Evolutionary conservation across 30 jellyfish, hydroid and myxozoan species (phyloP), one percentile per base, ranked within the genome.

Genomic region (Clytia hemisphaerica): DNA sequence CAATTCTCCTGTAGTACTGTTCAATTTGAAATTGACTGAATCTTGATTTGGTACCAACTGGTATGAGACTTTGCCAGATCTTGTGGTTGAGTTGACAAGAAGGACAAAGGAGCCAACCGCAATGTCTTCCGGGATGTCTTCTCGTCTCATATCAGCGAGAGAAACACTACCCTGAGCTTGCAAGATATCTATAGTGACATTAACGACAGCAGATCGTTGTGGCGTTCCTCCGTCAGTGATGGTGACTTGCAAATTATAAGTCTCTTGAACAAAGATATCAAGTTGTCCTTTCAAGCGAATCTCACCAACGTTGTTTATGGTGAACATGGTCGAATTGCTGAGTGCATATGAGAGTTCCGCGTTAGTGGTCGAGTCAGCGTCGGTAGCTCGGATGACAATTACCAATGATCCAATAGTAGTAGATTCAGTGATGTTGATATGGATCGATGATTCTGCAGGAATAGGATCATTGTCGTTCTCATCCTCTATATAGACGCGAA

Each of bases 381-480:
- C 98, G 36, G 15, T 21, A 1, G 93, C 98, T 14, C 26, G 26
- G 2, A 89, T 35, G 15, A 36, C 58, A 12, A 77, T 67, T 22
- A 82, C 78, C 44, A 64, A 32, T 42, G 96, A 67, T 2, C 94
- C 93, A 7, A 85, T 77, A 16, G 49, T 42, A 12, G 80, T 47
- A 2, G 93, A 63, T 28, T 80, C 87, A 9, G 79, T 38, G 19
- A 89, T 22, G 26, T 66, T 67, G 19, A 80, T 37, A 18, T 16
- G 76, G 48, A 30, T 60, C 38, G 36, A 49, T 18, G 36, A 27
- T 2, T 76, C 45, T 12, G 40, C 61, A 25, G 85, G 79, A 0
- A 29, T 24, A 1, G 98, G 98, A 12, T 68, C 77, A 59, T 79
- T 82, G 61, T 89, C 98, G 44, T 89, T 89, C 9, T 61, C 75